These are phyloP conservation scores for Lasioglossum zephyrum DNA, from an alignment of 2,888 invertebrate species.

Conservation along the genomic window DNA sequence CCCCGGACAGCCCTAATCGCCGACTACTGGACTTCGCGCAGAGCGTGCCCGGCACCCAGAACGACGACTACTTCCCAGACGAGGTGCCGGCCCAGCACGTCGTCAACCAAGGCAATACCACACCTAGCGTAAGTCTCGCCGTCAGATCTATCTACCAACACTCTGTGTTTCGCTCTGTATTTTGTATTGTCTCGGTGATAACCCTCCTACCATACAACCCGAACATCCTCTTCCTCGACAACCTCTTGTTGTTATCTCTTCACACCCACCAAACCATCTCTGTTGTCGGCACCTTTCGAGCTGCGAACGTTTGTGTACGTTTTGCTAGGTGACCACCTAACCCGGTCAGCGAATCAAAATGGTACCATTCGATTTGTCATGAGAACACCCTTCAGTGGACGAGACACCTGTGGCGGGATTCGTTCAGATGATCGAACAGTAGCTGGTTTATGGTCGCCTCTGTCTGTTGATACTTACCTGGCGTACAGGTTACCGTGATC, in stretches of 20 bases:
- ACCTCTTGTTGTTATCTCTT: neutral
- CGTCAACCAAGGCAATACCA: conserved; percentile 80
- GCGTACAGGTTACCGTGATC: too few relatives aligned
- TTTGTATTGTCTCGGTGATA: neutral
- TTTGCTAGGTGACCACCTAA: neutral
- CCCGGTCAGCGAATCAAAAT: neutral
- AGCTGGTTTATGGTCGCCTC: too few relatives aligned
- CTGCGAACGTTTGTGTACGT: conserved; percentile 12
- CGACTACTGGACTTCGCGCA: conserved; percentile 83
- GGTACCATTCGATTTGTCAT: conserved; percentile 6
- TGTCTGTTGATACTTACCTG: too few relatives aligned
- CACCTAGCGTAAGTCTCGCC: conserved; percentile 82
- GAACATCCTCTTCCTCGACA: neutral
- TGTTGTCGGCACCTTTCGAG: neutral
- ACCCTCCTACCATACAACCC: neutral
- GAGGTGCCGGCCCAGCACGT: conserved; percentile 80
- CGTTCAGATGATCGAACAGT: neutral
- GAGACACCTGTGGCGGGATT: neutral
- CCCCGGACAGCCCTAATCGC: conserved; percentile 83
- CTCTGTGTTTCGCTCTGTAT: neutral
- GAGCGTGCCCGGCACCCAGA: conserved; percentile 81
- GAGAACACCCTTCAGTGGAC: neutral
- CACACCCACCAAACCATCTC: neutral
- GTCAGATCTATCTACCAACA: neutral
- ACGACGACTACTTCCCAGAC: conserved; percentile 82